Base-by-base conservation (phyloP, 2,797 vertebrate species). In the Epinephelus awoara region DNA sequence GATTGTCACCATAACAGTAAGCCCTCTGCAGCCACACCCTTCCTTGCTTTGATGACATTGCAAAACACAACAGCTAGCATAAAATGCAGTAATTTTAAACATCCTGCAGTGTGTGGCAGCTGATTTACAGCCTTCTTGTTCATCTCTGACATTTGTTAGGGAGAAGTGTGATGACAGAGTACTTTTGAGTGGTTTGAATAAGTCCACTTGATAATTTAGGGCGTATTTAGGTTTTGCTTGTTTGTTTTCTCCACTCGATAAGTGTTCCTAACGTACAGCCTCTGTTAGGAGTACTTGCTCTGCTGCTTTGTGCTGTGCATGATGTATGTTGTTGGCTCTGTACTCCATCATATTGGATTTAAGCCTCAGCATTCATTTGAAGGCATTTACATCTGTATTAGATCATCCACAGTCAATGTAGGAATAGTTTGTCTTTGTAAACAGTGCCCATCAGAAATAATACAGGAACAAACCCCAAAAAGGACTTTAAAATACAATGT, bases 21-120 rank as follows among this genome's bases (percentile, higher is more conserved):
- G 19, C 15, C 9, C 64, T 70, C 67, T 57, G 83, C 82, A 74
- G 89, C 90, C 94, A 91, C 94, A 90, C 94, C 94, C 94, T 93
- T 83, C 44, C 57, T 59, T 40, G 59, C 47, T 70, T 59, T 79
- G 78, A 82, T 92, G 87, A 92, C 88, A 78, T 40, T 82, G 85
- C 87, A 85, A 72, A 89, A 90, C 58, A 69, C 17, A 78, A 54
- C 18, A 2, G 18, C 25, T 58, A 15, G 42, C 15, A 61, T 29
- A 17, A 47, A 44, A 44, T 47, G 23, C n/a, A 46, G 1, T 44
- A 14, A 25, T 57, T 52, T 12, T 2, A 55, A 55, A 64, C 21
- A 67, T 49, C 1, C n/a, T 64, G 66, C 61, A 47, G 34, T 15
- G n/a, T 46, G 44, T 8, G 52, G 47, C 63, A 44, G 21, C 29